Percentiles rank a stretch among this genome's conserved stretches.
These are phyloP conservation scores for Sebastes hubbsi DNA, from an alignment of 2,797 vertebrate genomes.

Conservation along the genomic window DNA sequence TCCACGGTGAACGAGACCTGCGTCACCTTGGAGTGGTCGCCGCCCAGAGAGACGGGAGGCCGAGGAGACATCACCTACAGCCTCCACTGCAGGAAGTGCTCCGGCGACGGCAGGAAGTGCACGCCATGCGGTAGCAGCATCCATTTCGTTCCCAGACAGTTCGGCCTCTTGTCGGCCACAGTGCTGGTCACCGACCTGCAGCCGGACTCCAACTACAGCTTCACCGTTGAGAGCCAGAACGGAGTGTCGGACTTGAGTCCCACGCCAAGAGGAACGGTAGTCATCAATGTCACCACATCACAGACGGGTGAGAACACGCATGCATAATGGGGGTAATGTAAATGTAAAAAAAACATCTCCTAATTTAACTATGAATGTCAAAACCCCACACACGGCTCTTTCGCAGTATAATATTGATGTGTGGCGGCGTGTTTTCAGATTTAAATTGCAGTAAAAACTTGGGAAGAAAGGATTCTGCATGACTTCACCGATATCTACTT, in stretches of 20 bases:
- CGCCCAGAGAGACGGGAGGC: constrained; percentile 82
- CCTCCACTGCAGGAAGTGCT: constrained; percentile 84
- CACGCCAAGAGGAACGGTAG: constrained; percentile 74
- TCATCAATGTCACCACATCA: constrained; percentile 85
- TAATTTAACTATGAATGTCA: not conserved
- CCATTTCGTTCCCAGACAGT: constrained; percentile 85
- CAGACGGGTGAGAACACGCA: constrained; percentile 81
- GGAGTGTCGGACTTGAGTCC: constrained; percentile 84
- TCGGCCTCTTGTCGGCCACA: constrained; percentile 76
- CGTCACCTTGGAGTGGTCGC: constrained; percentile 85
- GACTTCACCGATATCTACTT: not conserved
- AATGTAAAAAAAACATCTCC: not conserved
- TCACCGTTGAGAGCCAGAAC: constrained; percentile 85
- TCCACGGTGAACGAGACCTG: constrained; percentile 87
- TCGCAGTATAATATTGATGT: not conserved
- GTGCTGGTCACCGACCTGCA: constrained; percentile 84
- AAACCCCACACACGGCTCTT: not conserved
- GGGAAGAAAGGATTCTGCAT: not conserved
- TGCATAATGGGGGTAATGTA: not conserved
- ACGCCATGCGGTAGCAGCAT: constrained; percentile 80
- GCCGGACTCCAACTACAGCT: constrained; percentile 87
- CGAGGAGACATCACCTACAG: constrained; percentile 84
- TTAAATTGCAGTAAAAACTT: constrained; percentile 2
- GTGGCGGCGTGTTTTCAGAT: not conserved
- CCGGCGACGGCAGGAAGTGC: constrained; percentile 76